These are phyloP conservation scores for Oncorhynchus mykiss DNA, from an alignment of 2,113 vertebrate genomes.

Conservation along the genomic window DNA sequence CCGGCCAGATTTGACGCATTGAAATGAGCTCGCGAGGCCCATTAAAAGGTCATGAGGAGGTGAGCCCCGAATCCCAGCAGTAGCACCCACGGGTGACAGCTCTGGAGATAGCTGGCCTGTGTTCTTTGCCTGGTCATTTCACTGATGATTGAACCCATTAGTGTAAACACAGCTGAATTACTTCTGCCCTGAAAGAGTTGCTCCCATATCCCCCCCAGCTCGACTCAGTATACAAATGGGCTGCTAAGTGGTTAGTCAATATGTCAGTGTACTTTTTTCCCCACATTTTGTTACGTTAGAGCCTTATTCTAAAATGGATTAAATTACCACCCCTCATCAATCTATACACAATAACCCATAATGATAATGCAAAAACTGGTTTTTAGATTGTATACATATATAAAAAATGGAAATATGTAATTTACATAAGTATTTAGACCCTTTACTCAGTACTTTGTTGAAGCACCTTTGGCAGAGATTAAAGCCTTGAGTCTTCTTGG, in stretches of 20 bases:
- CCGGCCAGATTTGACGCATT: slow-evolving; percentile 24
- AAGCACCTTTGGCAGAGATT: too few species aligned
- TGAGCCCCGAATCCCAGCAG: slow-evolving; percentile 41
- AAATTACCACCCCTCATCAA: too few species aligned
- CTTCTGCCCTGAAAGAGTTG: too few species aligned
- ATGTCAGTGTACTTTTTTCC: background rate
- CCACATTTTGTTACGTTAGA: too few species aligned
- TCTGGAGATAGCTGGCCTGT: background rate
- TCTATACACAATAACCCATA: too few species aligned
- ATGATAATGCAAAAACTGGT: too few species aligned
- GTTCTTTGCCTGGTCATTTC: slow-evolving; percentile 12
- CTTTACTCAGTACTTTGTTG: too few species aligned
- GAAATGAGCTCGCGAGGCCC: slow-evolving; percentile 9
- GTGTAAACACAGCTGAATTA: background rate
- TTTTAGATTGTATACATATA: too few species aligned
- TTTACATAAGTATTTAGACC: too few species aligned
- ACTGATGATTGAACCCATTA: slow-evolving; percentile 21
- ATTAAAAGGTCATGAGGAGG: slow-evolving; percentile 29
- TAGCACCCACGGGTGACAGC: background rate
- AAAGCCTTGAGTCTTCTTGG: too few species aligned
- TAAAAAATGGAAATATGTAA: too few species aligned
- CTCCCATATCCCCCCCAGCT: background rate
- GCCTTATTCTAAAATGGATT: too few species aligned
- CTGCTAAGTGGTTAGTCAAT: background rate
- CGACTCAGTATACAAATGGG: background rate